These are phyloP conservation scores for Discoglossus pictus DNA, from an alignment of 2,797 vertebrate species.

Conservation along the genomic window DNA sequence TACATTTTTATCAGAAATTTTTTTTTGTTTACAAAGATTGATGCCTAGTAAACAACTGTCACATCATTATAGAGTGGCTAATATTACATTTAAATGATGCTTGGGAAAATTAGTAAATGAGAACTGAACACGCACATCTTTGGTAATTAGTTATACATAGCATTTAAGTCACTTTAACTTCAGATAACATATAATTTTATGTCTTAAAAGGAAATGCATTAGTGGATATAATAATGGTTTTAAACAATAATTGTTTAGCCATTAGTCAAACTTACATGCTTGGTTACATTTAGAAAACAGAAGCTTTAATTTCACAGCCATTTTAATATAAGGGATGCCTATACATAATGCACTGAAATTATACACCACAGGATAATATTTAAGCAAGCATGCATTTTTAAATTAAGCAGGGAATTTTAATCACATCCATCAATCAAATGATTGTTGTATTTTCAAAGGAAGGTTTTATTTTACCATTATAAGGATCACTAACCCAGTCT, in stretches of 20 bases:
- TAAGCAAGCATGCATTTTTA: background rate
- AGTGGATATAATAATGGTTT: background rate
- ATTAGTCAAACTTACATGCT: background rate
- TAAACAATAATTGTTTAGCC: background rate
- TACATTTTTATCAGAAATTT: too few species aligned
- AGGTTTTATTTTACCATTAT: background rate
- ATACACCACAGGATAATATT: background rate
- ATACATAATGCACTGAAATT: background rate
- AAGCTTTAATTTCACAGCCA: background rate
- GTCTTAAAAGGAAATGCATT: background rate
- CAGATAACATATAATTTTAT: too few species aligned
- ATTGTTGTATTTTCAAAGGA: background rate
- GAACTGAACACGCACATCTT: too few species aligned
- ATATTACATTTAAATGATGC: too few species aligned
- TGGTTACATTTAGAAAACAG: background rate
- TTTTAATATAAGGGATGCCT: background rate
- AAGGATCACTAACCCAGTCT: background rate
- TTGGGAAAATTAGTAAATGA: too few species aligned
- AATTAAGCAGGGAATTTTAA: background rate
- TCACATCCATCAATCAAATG: background rate
- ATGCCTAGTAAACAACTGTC: too few species aligned
- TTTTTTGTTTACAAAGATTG: too few species aligned
- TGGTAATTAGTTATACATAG: too few species aligned
- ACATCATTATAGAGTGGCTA: too few species aligned
- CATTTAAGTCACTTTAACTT: too few species aligned